Conservation (phyloP, 2,797 vertebrate genomes). For the Rachycentron canadum region DNA sequence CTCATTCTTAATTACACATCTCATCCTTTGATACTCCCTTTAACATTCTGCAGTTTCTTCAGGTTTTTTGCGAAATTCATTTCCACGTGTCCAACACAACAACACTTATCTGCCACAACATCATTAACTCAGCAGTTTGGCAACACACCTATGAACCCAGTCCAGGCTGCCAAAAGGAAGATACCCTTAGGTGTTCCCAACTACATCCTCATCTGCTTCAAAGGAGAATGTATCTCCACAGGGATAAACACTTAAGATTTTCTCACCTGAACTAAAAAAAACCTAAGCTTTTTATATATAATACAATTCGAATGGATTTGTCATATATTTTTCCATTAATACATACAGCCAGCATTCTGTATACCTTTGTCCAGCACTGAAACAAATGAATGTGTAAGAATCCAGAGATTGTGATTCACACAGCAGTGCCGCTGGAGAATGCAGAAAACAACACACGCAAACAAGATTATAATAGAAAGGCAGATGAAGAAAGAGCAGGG, state of each 20-base stretch:
- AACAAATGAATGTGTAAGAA: constrained; percentile 24
- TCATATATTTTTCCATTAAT: neutral
- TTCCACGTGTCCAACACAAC: neutral
- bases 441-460: constrained; percentile 3
- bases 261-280: neutral
- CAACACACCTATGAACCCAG: constrained; percentile 20
- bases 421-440: neutral
- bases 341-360: too few relatives aligned
- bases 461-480: neutral
- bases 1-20: constrained; percentile 8
- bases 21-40: neutral
- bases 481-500: constrained; percentile 1
- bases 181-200: neutral
- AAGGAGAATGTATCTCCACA: neutral
- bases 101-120: too few relatives aligned
- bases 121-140: constrained; percentile 21
- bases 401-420: constrained; percentile 10
- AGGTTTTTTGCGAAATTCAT: neutral
- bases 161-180: constrained; percentile 9
- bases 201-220: neutral
- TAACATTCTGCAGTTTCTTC: too few relatives aligned
- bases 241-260: neutral
- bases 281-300: neutral
- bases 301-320: neutral
- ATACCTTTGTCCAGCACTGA: constrained; percentile 10